Conservation (phyloP, 2,797 vertebrate genomes). For the Podarcis siculus region DNA sequence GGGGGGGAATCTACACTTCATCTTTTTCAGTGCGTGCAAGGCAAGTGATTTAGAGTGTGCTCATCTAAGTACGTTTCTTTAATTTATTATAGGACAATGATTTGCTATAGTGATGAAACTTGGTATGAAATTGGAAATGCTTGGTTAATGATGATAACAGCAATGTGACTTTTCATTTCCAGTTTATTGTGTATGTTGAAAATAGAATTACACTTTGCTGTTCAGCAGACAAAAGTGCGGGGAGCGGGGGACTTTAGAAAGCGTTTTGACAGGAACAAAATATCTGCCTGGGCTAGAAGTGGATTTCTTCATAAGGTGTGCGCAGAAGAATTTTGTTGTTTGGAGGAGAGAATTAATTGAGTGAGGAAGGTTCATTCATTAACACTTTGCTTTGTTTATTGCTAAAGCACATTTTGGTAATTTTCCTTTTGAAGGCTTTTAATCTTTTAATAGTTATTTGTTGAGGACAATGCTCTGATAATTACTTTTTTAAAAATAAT, state of each 20-base stretch:
- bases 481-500: slow-evolving; percentile 34
- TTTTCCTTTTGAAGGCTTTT: slow-evolving; percentile 52
- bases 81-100: slow-evolving; percentile 39
- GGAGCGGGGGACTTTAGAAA: background rate
- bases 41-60: slow-evolving; percentile 18
- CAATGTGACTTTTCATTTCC: slow-evolving; percentile 51
- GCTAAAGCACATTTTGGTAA: slow-evolving; percentile 49
- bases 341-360: slow-evolving; percentile 26
- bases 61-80: slow-evolving; percentile 46
- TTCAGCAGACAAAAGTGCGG: slow-evolving; percentile 3
- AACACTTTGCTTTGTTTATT: slow-evolving; percentile 37
- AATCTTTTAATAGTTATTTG: slow-evolving; percentile 65
- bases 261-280: slow-evolving; percentile 5
- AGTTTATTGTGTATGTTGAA: slow-evolving; percentile 42
- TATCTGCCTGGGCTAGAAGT: slow-evolving; percentile 9
- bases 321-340: slow-evolving; percentile 30
- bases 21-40: background rate
- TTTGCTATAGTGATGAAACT: slow-evolving; percentile 32
- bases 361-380: slow-evolving; percentile 43
- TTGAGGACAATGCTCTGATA: slow-evolving; percentile 50
- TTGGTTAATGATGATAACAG: slow-evolving; percentile 53
- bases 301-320: slow-evolving; percentile 26
- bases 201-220: slow-evolving; percentile 50
- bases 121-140: slow-evolving; percentile 36
- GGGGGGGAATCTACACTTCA: slow-evolving; percentile 11